Evolutionary conservation across 2,888 invertebrate genomes (phyloP).

Genomic region (Ichneumoninae sp.): DNA sequence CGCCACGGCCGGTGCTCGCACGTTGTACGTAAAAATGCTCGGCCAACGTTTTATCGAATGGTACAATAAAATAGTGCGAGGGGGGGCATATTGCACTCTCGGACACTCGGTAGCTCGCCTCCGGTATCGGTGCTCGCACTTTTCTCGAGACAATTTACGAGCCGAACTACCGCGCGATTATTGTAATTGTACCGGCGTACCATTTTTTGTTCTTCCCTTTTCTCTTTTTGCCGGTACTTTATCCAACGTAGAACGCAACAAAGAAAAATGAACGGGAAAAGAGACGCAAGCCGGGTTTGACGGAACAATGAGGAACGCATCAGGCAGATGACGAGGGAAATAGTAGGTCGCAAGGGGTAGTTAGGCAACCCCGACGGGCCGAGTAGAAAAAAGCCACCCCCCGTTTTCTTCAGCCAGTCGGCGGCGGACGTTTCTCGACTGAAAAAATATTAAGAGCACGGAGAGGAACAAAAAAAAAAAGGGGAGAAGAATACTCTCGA

Average conservation of each 20-base stretch:
- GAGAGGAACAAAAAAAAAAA: constrained; percentile 53
- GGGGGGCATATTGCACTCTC: constrained; percentile 73
- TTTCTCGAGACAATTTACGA: constrained; percentile 73
- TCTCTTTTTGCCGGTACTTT: neutral
- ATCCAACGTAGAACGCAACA: neutral
- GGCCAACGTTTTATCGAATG: constrained; percentile 71
- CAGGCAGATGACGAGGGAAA: constrained; percentile 15
- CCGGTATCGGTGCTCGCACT: constrained; percentile 26
- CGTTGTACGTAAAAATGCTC: constrained; percentile 50
- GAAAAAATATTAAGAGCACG: constrained; percentile 62
- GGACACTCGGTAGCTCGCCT: constrained; percentile 61
- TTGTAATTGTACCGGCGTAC: constrained; percentile 66
- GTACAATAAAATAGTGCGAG: constrained; percentile 74
- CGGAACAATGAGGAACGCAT: neutral
- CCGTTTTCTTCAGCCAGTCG: constrained; percentile 40
- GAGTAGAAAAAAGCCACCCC: constrained; percentile 13
- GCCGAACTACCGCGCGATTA: constrained; percentile 74
- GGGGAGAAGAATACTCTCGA: constrained; percentile 62
- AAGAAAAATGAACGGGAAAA: neutral
- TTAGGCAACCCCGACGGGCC: neutral
- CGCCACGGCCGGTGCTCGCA: neutral
- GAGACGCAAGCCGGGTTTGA: neutral
- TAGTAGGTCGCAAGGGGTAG: neutral
- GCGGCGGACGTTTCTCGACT: constrained; percentile 55
- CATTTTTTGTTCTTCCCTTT: neutral